Evolutionary conservation across 2,888 invertebrate species (phyloP).

Genomic region (Osedax frankpressi): DNA sequence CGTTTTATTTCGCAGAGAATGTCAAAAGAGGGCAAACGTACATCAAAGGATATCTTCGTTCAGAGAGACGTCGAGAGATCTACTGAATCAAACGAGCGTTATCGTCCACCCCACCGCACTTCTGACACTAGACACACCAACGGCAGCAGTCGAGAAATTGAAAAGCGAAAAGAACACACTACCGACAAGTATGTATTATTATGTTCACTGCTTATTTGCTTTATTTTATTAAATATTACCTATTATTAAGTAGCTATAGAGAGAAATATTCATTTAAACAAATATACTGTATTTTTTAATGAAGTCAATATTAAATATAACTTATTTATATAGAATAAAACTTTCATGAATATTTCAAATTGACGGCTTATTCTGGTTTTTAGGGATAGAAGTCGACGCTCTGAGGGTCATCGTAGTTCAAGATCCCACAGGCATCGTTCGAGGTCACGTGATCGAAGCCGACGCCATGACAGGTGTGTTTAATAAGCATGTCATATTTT

Average conservation of each 20-base stretch:
- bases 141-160: background rate
- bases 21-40: background rate
- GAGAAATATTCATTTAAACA: background rate
- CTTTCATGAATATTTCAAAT: background rate
- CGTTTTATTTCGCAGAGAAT: background rate
- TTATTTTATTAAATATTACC: too few relatives aligned
- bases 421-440: background rate
- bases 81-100: too few relatives aligned
- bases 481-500: too few relatives aligned
- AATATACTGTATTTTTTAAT: background rate
- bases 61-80: background rate
- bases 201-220: too few relatives aligned
- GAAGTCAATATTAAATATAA: too few relatives aligned
- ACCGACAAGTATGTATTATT: background rate
- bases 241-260: too few relatives aligned
- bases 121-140: background rate
- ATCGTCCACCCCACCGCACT: too few relatives aligned
- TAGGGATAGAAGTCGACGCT: background rate
- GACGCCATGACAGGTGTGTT: background rate
- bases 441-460: background rate
- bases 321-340: background rate
- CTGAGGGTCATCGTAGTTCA: background rate
- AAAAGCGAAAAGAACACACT: background rate
- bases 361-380: too few relatives aligned
- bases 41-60: background rate